Evolutionary conservation across 2,888 invertebrate species (phyloP).

Genomic region (Tryphoninae sp.): DNA sequence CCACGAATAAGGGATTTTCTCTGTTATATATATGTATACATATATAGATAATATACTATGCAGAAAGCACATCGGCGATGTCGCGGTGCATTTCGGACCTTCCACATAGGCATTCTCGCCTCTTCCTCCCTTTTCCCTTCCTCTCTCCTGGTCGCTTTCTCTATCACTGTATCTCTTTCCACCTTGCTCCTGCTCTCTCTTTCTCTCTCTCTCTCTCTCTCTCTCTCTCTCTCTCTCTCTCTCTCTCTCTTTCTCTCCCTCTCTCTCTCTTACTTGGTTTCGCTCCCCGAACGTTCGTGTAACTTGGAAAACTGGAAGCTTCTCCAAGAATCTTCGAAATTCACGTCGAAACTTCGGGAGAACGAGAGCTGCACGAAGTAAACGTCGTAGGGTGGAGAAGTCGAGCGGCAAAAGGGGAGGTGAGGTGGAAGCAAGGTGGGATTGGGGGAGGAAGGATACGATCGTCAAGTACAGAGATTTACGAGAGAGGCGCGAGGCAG

Average conservation of each 20-base stretch:
- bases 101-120: slow-evolving; percentile 4
- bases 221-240: background rate
- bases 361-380: slow-evolving; percentile 13
- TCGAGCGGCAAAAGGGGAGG: background rate
- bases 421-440: background rate
- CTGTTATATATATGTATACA: background rate
- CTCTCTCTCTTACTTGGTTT: background rate
- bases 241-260: background rate
- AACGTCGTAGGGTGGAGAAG: slow-evolving; percentile 16
- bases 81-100: slow-evolving; percentile 35
- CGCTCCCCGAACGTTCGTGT: background rate
- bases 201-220: background rate
- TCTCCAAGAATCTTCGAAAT: slow-evolving; percentile 49
- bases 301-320: slow-evolving; percentile 53
- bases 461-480: slow-evolving; percentile 63
- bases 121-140: slow-evolving; percentile 5
- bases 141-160: background rate
- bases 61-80: slow-evolving; percentile 20
- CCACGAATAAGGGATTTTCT: slow-evolving; percentile 26
- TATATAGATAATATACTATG: background rate
- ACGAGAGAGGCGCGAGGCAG: slow-evolving; percentile 53
- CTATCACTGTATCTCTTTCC: background rate
- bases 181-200: background rate
- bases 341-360: slow-evolving; percentile 43
- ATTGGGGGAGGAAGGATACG: slow-evolving; percentile 34